A percentile compares a stretch with the other conserved stretches of the same genome.
Evolutionary conservation across 2,113 vertebrate genomes (phyloP).

Genomic region (Irena cyanogastra): DNA sequence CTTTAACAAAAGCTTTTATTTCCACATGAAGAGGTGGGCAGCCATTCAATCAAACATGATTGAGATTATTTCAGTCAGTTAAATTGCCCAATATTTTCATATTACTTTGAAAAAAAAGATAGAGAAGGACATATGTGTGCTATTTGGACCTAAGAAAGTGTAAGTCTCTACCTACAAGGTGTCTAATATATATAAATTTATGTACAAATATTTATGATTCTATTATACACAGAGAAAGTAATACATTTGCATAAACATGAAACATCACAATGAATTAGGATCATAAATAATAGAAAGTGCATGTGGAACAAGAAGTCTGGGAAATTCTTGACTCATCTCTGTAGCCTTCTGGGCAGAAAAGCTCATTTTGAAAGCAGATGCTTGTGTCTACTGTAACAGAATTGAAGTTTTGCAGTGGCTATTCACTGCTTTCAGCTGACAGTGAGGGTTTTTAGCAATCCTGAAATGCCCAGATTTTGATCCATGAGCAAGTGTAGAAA

Average conservation of each 20-base stretch:
- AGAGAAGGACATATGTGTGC: background rate
- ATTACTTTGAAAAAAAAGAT: background rate
- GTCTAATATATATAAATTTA: background rate
- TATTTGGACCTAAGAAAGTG: background rate
- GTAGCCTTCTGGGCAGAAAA: background rate
- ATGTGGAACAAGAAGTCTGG: background rate
- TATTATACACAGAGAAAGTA: background rate
- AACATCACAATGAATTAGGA: background rate
- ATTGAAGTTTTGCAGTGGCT: background rate
- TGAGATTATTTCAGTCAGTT: background rate
- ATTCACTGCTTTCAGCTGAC: background rate
- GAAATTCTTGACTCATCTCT: background rate
- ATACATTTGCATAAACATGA: background rate
- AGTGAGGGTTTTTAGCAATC: background rate
- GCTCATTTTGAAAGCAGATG: background rate
- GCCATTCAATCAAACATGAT: background rate
- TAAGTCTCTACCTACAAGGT: background rate
- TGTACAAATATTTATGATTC: background rate
- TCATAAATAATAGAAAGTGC: background rate
- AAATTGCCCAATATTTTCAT: background rate
- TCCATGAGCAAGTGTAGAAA: background rate
- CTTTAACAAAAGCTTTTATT: constrained; percentile 41
- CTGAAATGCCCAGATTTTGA: background rate
- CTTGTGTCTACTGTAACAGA: background rate
- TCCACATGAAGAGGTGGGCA: constrained; percentile 2